These are phyloP conservation scores for Onychomys leucogaster DNA, from an alignment of 2,797 vertebrate species.

Conservation along the genomic window DNA sequence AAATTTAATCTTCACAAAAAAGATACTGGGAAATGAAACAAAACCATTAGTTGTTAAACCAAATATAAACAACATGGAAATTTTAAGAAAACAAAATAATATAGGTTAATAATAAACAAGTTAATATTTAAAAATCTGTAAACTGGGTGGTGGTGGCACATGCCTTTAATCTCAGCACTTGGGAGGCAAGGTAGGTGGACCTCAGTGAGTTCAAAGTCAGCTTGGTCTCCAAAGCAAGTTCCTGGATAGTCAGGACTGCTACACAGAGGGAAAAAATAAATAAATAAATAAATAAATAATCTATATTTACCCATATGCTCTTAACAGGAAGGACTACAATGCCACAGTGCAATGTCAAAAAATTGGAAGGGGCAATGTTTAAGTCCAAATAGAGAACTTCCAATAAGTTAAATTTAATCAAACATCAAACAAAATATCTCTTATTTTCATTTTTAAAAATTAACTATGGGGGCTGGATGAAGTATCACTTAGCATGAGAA, in stretches of 20 bases:
- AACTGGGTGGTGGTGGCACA: too few relatives aligned
- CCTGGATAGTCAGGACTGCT: too few relatives aligned
- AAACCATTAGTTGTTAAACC: constrained; percentile 55
- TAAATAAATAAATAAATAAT: too few relatives aligned
- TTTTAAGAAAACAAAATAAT: constrained; percentile 56
- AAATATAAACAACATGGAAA: constrained; percentile 45
- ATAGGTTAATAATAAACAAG: constrained; percentile 55
- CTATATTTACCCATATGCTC: constrained; percentile 28
- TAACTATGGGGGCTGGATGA: not conserved
- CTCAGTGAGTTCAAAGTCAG: too few relatives aligned
- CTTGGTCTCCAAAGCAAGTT: too few relatives aligned
- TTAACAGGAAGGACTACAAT: not conserved
- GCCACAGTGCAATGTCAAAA: constrained; percentile 13
- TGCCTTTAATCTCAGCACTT: too few relatives aligned
- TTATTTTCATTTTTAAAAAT: not conserved
- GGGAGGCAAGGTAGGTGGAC: too few relatives aligned
- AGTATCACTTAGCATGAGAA: not conserved
- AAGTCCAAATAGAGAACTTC: constrained; percentile 25
- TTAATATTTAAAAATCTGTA: not conserved
- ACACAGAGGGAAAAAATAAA: too few relatives aligned
- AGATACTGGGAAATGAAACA: constrained; percentile 47
- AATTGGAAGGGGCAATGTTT: constrained; percentile 4
- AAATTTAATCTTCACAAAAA: constrained; percentile 22
- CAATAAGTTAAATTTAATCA: constrained; percentile 52
- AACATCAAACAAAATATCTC: not conserved